A percentile compares a stretch with the other conserved stretches of the same genome.
Conservation (phyloP, 2,113 vertebrate genomes). For the Stomatorhinus ivindoensis region DNA sequence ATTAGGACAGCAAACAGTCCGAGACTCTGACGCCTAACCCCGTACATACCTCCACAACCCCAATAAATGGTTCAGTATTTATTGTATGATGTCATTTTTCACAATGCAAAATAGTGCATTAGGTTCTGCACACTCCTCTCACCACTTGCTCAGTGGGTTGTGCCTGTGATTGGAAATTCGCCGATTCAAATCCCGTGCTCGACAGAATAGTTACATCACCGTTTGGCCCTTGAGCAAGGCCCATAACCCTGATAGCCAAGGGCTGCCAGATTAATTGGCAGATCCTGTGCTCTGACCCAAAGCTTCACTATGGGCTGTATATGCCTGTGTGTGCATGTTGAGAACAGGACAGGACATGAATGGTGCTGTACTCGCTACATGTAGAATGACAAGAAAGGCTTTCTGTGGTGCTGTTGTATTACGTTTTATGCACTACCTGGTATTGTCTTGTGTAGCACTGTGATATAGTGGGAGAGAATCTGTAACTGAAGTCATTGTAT, state of each 20-base stretch:
- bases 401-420: neutral
- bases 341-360: neutral
- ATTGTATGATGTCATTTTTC: neutral
- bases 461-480: neutral
- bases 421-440: neutral
- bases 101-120: neutral
- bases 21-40: neutral
- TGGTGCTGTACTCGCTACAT: neutral
- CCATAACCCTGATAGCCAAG: neutral
- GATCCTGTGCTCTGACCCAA: neutral
- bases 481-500: neutral
- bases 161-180: neutral
- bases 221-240: neutral
- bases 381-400: neutral
- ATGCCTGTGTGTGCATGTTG: neutral
- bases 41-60: neutral
- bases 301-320: neutral
- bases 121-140: neutral
- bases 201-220: neutral
- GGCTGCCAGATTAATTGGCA: neutral
- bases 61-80: neutral
- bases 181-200: neutral
- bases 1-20: neutral
- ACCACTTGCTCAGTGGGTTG: neutral
- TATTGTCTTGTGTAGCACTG: neutral